These are phyloP conservation scores for Drosophila littoralis DNA, from an alignment of 1,140 invertebrate genomes.

Conservation along the genomic window DNA sequence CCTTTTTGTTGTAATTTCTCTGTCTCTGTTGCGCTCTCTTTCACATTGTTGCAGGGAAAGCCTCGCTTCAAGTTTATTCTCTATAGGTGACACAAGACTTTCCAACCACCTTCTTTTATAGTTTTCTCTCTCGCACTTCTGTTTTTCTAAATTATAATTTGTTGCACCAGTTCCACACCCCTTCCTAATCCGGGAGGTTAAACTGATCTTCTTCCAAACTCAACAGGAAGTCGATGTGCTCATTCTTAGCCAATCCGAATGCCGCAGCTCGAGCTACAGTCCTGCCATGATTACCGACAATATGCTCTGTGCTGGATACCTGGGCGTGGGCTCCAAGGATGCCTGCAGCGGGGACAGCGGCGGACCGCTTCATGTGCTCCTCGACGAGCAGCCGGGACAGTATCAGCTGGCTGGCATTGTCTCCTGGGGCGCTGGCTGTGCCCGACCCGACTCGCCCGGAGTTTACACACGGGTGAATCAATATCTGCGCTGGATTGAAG, in stretches of 20 bases:
- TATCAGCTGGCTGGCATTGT: constrained; percentile 86
- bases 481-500: constrained; percentile 88
- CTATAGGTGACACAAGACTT: background rate
- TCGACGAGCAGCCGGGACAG: constrained; percentile 45
- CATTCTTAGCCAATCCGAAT: constrained; percentile 63
- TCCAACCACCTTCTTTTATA: background rate
- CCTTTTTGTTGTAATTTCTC: constrained; percentile 23
- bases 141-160: background rate
- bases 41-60: background rate
- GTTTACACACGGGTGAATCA: constrained; percentile 90
- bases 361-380: constrained; percentile 87
- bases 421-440: constrained; percentile 89
- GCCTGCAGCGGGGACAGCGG: constrained; percentile 88
- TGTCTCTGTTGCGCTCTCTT: constrained; percentile 4
- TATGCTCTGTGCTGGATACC: constrained; percentile 85
- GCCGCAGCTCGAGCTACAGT: constrained; percentile 59
- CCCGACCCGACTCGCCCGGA: constrained; percentile 87
- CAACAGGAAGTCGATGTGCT: constrained; percentile 86
- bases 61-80: constrained; percentile 6
- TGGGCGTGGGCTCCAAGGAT: constrained; percentile 85
- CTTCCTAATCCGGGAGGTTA: background rate
- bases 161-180: background rate
- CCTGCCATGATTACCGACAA: constrained; percentile 65
- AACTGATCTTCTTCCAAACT: constrained; percentile 57
- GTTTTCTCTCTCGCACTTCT: background rate